phyloP scores from a whole-genome alignment of 1,140 invertebrate genomes.

The Macrobrachium nipponense region DNA sequence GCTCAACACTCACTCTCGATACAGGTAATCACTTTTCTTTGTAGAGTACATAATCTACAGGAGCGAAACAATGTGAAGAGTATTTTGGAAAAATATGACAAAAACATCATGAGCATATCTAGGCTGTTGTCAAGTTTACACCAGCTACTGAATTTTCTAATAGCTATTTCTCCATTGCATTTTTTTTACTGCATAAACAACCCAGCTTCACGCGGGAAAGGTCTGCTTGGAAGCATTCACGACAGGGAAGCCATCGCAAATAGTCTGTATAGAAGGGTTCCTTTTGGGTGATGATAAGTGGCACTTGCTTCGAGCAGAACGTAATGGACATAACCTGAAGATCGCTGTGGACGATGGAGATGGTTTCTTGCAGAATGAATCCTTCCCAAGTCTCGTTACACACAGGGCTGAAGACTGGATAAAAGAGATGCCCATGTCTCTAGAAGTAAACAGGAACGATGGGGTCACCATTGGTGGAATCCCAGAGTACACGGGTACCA shows the following conservation, averaged over 20 bases:
- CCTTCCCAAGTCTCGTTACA: not conserved
- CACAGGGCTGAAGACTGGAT: not conserved
- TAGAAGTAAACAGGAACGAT: constrained; percentile 19
- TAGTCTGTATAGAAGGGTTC: constrained; percentile 23
- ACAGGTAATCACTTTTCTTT: constrained; percentile 69
- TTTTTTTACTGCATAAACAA: not conserved
- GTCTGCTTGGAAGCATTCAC: constrained; percentile 21
- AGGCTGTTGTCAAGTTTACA: too few species aligned
- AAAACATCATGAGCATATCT: too few species aligned
- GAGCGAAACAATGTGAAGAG: too few species aligned
- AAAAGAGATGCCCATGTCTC: not conserved
- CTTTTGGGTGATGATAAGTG: constrained; percentile 95
- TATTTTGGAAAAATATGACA: too few species aligned
- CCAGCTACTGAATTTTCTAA: too few species aligned
- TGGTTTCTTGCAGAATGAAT: constrained; percentile 23
- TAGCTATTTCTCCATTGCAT: not conserved
- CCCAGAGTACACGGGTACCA: not conserved
- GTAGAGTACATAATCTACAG: not conserved
- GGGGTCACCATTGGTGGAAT: constrained; percentile 13
- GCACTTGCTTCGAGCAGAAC: constrained; percentile 85
- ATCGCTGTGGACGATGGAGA: constrained; percentile 40
- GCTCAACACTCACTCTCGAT: constrained; percentile 88
- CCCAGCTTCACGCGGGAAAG: constrained; percentile 21
- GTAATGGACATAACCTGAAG: constrained; percentile 76
- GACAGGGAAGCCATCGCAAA: constrained; percentile 1